Evolutionary conservation across 2,888 invertebrate genomes (phyloP).

Genomic region (Meliscaeva auricollis): DNA sequence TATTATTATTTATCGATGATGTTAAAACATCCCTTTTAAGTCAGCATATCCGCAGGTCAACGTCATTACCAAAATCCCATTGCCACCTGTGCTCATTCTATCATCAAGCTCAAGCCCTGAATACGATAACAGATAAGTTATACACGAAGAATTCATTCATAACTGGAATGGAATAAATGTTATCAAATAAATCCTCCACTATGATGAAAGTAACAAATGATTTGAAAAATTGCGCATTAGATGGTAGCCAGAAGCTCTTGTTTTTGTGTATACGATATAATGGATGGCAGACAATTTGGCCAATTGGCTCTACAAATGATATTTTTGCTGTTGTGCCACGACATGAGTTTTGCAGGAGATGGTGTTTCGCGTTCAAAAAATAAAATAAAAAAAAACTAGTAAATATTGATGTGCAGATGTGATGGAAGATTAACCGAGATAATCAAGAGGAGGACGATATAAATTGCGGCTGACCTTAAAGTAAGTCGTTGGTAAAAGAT

Average conservation of each 20-base stretch:
- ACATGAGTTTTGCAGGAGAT: conserved; percentile 42
- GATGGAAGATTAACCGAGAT: conserved; percentile 66
- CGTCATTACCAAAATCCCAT: conserved; percentile 60
- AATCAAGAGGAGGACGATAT: conserved; percentile 48
- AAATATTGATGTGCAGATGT: conserved; percentile 63
- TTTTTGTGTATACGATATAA: conserved; percentile 34
- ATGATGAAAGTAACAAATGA: conserved; percentile 74
- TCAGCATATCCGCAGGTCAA: conserved; percentile 48
- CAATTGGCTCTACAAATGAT: conserved; percentile 72
- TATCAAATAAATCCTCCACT: conserved; percentile 65
- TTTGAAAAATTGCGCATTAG: conserved; percentile 76
- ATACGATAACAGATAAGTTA: not conserved
- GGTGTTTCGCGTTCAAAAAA: conserved; percentile 42
- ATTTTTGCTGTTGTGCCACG: conserved; percentile 35
- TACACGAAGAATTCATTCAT: conserved; percentile 52
- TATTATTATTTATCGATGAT: conserved; percentile 34
- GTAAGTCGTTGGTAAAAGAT: conserved; percentile 26
- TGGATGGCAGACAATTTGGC: conserved; percentile 71
- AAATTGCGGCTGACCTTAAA: conserved; percentile 57
- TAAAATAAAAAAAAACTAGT: conserved; percentile 16
- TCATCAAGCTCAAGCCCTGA: conserved; percentile 19
- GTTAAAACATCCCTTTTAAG: conserved; percentile 24
- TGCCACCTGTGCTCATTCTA: conserved; percentile 61
- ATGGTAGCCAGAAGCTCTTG: conserved; percentile 60
- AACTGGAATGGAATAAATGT: conserved; percentile 58